Evolutionary conservation across 2,113 vertebrate genomes (phyloP), one percentile per base, ranked within the genome.

Genomic region (Leucopsar rothschildi): DNA sequence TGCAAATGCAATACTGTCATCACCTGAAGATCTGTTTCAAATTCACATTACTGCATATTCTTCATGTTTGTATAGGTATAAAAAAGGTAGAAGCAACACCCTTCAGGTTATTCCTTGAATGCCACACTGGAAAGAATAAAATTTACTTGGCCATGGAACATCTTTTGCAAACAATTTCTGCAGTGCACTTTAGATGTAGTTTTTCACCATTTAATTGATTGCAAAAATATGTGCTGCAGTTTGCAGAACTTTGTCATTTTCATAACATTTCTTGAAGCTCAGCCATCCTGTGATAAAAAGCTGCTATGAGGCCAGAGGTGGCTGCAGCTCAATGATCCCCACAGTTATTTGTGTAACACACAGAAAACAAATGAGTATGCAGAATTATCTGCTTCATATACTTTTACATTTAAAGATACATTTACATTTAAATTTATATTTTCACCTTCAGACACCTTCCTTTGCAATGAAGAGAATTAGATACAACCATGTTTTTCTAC

Each of bases 191-290:
- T 59, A 73, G 83, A 92, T 68, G 59, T n/a, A 86, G 37, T 35
- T 92, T 92, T 88, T 73, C 39, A 86, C 53, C 79, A 52, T 97
- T 97, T 95, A 92, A 95, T 92, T 97, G 95, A 90, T 95, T 94
- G 86, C 39, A 59, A 31, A 98, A 97, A 91, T 92, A 96, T 84
- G 71, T 91, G 76, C 86, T 96, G 42, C 71, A 91, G 57, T 97
- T 95, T 93, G 93, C 82, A 96, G 70, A 97, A 95, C 78, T 97
- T 96, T 53, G 49, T 79, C 63, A 72, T 94, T 97, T 93, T 97
- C 64, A 94, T 95, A 97, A 96, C 73, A 95, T 96, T 95, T 92
- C 87, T 86, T 94, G 93, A 98, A 96, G 63, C 71, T 97, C 90
- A 96, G 83, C 66, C 90, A 96, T 88, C 65, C 84, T 96, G 77